A percentile compares a stretch with the other conserved stretches of the same genome.
Evolutionary conservation across 2,113 vertebrate genomes (phyloP).

Genomic region (Cathartes aura): DNA sequence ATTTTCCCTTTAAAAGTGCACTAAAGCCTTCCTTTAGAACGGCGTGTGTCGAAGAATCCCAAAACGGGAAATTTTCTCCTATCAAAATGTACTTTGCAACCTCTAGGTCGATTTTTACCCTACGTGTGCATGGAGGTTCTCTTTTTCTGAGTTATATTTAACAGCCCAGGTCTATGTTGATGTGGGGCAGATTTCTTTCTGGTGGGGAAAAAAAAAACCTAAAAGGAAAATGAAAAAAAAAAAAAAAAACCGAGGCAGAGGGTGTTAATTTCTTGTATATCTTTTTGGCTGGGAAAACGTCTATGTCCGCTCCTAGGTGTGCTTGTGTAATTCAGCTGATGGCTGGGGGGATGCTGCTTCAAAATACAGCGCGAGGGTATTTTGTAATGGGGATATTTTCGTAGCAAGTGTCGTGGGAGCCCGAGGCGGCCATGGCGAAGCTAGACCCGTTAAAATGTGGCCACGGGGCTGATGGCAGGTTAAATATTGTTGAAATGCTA

Average conservation of each 20-base stretch:
- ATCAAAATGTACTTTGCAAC: constrained; percentile 48
- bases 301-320: neutral
- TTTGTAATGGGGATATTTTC: constrained; percentile 2
- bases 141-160: constrained; percentile 6
- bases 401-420: constrained; percentile 11
- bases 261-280: neutral
- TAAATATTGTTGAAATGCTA: constrained; percentile 27
- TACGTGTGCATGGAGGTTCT: constrained; percentile 17
- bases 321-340: neutral
- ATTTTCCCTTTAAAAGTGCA: constrained; percentile 30
- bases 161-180: neutral
- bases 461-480: constrained; percentile 42
- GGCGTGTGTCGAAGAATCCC: neutral
- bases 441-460: constrained; percentile 8
- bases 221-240: neutral
- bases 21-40: constrained; percentile 27
- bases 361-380: neutral
- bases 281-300: constrained; percentile 1
- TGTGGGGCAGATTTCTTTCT: constrained; percentile 27
- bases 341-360: neutral
- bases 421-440: neutral
- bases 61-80: neutral
- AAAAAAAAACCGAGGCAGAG: neutral
- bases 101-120: constrained; percentile 47
- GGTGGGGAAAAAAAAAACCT: neutral